Base-by-base conservation (phyloP, 2,888 invertebrate genomes). In the Callinectes sapidus region DNA sequence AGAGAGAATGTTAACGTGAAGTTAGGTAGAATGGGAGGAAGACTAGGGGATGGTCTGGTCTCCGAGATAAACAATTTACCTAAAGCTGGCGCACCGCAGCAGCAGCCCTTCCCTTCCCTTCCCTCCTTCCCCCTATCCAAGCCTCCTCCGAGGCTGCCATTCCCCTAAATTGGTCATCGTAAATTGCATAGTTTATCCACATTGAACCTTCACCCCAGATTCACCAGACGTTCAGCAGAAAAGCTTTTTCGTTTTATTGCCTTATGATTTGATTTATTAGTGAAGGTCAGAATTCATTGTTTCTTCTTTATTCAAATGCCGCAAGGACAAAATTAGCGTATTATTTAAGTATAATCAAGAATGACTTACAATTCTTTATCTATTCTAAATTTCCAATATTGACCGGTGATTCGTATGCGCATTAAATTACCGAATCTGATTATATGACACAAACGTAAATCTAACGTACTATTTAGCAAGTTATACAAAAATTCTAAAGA, bases 21-120 rank as follows among this genome's bases (percentile, higher is more conserved):
- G 61, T 5, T n/a, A 48, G 42, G 61, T 55, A 28, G 28, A 5
- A 88, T 32, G n/a, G 48, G 54, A 23, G 48, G 28, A 35, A n/a
- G 81, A 13, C 81, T 1, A 35, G 35, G 3, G 35, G 32, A 81
- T 81, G 81, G 81, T 81, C 35, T 81, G 81, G 81, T 32, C 81
- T 81, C 10, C 13, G 16, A 81, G 81, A 81, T 81, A 81, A 81
- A 81, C 81, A 81, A 32, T 81, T 81, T 81, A 81, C 35, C 32
- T 18, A 81, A 81, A 71, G n/a, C 28, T 71, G n/a, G 71, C 71
- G 13, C 71, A 71, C 28, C 71, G 13, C 71, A 71, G n/a, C 71
- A 71, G 10, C 71, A 61, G 61, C 61, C 61, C 16, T 18, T 23
- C 16, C 28, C 71, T 16, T 35, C 81, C 81, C 35, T 2, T 1